A percentile compares a stretch with the other conserved stretches of the same genome.
These are phyloP conservation scores for Trididemnum clinides DNA, from an alignment of 23 tunicate species.

Conservation along the genomic window DNA sequence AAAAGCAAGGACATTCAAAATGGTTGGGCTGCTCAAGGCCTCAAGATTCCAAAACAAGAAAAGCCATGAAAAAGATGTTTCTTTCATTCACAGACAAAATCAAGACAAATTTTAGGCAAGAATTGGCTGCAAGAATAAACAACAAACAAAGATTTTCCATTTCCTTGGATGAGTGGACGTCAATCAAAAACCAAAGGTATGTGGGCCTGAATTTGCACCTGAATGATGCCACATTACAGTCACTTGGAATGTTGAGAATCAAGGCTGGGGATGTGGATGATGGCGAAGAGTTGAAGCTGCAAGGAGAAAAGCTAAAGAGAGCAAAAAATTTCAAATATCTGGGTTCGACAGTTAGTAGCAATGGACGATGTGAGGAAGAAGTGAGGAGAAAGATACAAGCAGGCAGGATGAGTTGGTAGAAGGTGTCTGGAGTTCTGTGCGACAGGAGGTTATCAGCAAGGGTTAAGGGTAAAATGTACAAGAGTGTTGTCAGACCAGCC, in stretches of 20 bases:
- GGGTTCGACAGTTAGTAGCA: no score
- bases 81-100: constrained; percentile 26
- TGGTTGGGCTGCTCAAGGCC: constrained; percentile 36
- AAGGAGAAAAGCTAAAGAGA: no score
- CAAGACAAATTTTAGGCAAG: constrained; percentile 15
- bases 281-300: no score
- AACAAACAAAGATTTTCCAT: constrained; percentile 14
- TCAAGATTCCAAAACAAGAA: constrained; percentile 30
- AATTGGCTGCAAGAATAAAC: constrained; percentile 27
- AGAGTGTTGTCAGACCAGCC: no score
- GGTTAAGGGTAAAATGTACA: no score
- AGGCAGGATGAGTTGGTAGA: no score
- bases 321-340: no score
- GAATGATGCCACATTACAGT: constrained; percentile 12
- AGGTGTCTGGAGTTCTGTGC: no score
- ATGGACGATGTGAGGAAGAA: no score
- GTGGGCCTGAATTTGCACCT: constrained; percentile 15
- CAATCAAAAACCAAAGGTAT: constrained; percentile 15
- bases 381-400: no score
- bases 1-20: constrained; percentile 24
- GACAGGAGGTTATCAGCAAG: no score
- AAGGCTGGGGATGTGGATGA: no score
- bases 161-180: constrained; percentile 15
- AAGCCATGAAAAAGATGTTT: constrained; percentile 23
- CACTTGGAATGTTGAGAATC: constrained; percentile 17